phyloP scores from a whole-genome alignment of 2,888 invertebrate species.

The Arge pagana region DNA sequence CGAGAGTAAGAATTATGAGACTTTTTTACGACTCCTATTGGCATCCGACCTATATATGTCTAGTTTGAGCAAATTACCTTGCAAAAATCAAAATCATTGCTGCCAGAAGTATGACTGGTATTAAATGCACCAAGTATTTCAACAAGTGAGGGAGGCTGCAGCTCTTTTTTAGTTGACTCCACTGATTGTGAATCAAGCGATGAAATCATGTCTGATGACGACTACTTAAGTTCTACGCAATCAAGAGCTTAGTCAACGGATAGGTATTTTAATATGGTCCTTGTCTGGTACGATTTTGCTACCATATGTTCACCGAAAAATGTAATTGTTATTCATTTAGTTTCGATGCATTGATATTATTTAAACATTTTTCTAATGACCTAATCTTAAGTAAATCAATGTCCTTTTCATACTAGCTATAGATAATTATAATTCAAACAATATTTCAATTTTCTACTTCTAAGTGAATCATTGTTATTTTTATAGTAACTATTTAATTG shows the following conservation, averaged over 20 bases:
- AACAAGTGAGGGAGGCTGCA: constrained; percentile 1
- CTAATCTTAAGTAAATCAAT: no score
- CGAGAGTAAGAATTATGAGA: constrained; percentile 30
- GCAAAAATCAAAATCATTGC: constrained; percentile 12
- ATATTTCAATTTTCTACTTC: no score
- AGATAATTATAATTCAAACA: no score
- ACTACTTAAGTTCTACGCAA: neutral
- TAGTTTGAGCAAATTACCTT: constrained; percentile 25
- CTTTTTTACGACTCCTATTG: constrained; percentile 34
- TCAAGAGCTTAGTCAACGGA: neutral
- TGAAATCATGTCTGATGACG: constrained; percentile 1
- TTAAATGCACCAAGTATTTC: constrained; percentile 6
- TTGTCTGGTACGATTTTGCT: no score
- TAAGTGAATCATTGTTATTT: no score
- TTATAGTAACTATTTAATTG: no score
- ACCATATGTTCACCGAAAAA: no score
- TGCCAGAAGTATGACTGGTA: neutral
- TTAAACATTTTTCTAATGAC: no score
- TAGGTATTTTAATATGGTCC: no score
- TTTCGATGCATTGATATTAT: no score
- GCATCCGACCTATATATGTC: constrained; percentile 36
- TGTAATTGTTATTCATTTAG: no score
- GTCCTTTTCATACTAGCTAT: no score
- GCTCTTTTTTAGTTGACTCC: neutral
- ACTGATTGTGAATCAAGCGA: neutral